phyloP scores from a whole-genome alignment of 92 coral and sea anemone genomes.

The Phenganax marumi region DNA sequence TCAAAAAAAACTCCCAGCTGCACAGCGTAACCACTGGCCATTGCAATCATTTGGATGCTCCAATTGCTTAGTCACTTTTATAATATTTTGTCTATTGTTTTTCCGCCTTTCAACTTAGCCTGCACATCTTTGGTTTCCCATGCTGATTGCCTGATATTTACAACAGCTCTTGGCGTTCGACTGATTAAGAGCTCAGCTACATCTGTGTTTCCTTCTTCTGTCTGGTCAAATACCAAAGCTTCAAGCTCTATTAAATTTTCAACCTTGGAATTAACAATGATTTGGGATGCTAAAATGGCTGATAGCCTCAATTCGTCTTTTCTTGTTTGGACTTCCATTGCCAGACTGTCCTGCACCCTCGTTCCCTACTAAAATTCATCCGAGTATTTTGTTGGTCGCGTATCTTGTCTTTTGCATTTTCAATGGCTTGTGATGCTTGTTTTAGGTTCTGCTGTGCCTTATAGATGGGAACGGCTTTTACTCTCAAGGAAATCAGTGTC shows the following conservation, averaged over 20 bases:
- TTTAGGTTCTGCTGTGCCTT: neutral
- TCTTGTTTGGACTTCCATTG: neutral
- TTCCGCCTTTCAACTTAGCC: neutral
- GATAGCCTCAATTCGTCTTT: slow-evolving; percentile 14
- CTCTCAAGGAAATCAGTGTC: slow-evolving; percentile 23
- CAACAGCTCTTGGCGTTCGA: slow-evolving; percentile 34
- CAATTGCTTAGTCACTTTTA: slow-evolving; percentile 17
- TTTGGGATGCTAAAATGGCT: slow-evolving; percentile 26
- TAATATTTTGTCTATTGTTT: slow-evolving; percentile 23
- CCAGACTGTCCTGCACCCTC: too few species aligned
- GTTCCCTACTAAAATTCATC: too few species aligned
- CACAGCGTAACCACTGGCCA: slow-evolving; percentile 47
- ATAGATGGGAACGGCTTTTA: slow-evolving; percentile 10
- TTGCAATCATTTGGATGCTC: slow-evolving; percentile 23
- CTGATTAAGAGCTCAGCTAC: slow-evolving; percentile 39
- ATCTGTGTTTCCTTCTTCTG: slow-evolving; percentile 40
- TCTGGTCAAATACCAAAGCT: slow-evolving; percentile 45
- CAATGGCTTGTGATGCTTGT: neutral
- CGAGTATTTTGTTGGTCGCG: too few species aligned
- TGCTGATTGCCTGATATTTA: slow-evolving; percentile 19
- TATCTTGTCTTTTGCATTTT: neutral
- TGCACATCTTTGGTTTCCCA: slow-evolving; percentile 28
- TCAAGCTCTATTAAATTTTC: slow-evolving; percentile 14
- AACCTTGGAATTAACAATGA: neutral
- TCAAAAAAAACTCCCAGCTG: slow-evolving; percentile 6